These are phyloP conservation scores for Rhopalosiphum nymphaeae DNA, from an alignment of 2,888 invertebrate genomes.

Conservation along the genomic window DNA sequence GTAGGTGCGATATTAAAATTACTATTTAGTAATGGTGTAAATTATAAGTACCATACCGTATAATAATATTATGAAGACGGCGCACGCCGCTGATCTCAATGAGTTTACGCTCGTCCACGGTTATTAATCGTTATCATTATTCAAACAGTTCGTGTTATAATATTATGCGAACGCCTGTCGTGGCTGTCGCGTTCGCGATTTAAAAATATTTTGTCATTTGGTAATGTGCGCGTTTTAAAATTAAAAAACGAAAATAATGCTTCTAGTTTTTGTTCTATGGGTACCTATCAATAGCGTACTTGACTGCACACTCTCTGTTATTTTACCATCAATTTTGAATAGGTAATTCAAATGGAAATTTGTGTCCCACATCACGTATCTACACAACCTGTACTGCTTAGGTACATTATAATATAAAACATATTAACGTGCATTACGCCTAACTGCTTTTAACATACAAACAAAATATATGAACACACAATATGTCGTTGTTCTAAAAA, in stretches of 20 bases:
- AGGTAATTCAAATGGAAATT: conserved; percentile 26
- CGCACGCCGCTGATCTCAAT: background rate
- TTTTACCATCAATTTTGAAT: conserved; percentile 25
- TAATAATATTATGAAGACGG: background rate
- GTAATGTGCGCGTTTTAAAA: background rate
- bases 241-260: conserved; percentile 3
- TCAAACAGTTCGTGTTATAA: conserved; percentile 4
- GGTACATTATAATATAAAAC: background rate
- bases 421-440: background rate
- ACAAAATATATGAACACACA: background rate
- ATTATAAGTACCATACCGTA: no score
- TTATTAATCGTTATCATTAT: conserved; percentile 24
- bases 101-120: background rate
- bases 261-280: background rate
- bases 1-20: background rate
- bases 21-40: background rate
- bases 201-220: conserved; percentile 23
- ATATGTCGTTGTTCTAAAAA: background rate
- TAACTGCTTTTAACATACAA: background rate
- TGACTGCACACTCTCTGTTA: background rate
- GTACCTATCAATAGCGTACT: background rate
- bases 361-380: conserved; percentile 41
- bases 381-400: background rate
- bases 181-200: background rate
- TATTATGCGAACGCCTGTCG: background rate